These are phyloP conservation scores for Urocynchramus pylzowi DNA, from an alignment of 2,113 vertebrate genomes.

Conservation along the genomic window DNA sequence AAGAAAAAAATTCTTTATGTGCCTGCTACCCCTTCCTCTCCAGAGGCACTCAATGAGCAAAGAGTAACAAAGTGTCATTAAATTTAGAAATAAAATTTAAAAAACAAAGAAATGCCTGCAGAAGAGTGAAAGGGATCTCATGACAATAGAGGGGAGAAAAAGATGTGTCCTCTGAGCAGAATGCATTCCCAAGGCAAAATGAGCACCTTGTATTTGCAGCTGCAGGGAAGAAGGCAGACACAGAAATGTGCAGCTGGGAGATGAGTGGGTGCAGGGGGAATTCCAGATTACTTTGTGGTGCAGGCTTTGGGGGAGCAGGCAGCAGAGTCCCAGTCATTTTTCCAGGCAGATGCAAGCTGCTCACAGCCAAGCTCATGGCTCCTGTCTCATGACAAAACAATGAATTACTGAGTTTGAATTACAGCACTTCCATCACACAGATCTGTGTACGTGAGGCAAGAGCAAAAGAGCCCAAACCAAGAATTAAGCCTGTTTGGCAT, in stretches of 20 bases:
- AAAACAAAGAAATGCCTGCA: neutral
- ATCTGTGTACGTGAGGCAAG: accelerated
- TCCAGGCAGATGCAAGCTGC: neutral
- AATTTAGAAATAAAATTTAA: neutral
- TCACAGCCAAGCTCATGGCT: neutral
- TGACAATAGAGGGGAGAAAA: neutral
- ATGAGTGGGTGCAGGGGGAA: neutral
- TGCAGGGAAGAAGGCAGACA: neutral
- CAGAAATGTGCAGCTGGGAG: neutral
- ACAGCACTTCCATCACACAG: accelerated
- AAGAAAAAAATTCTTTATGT: neutral
- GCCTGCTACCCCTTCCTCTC: neutral
- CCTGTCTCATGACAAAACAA: accelerated
- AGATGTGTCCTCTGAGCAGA: neutral
- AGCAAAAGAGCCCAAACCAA: neutral
- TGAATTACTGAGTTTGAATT: neutral
- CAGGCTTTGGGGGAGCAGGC: neutral
- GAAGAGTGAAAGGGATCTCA: neutral
- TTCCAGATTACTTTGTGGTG: neutral
- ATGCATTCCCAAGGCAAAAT: neutral
- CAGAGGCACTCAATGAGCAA: neutral
- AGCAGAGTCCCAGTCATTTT: too few relatives aligned
- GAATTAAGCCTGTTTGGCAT: neutral
- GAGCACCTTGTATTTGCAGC: neutral
- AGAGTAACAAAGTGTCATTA: neutral